phyloP scores from a whole-genome alignment of 2,888 invertebrate genomes.

The Acrocyrtus sp. region DNA sequence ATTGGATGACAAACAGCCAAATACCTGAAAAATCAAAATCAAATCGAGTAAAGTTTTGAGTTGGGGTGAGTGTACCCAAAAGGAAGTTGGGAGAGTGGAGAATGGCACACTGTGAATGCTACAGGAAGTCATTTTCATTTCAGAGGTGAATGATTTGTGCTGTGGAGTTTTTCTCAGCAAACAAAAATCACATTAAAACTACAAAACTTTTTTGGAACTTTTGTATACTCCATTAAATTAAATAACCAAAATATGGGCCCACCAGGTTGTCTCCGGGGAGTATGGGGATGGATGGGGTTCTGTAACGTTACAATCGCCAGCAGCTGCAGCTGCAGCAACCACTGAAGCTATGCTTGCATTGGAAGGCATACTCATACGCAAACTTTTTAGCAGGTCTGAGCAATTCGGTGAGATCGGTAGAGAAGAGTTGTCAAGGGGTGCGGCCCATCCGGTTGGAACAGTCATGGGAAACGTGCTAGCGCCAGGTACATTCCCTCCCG shows the following conservation, averaged over 20 bases:
- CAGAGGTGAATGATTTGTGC: no score
- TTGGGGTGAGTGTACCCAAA: no score
- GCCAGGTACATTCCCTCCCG: conserved; percentile 2
- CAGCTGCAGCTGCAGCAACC: conserved; percentile 6
- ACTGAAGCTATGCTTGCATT: not conserved
- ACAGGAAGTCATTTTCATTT: no score
- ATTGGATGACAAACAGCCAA: conserved; percentile 95
- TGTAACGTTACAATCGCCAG: conserved; percentile 13
- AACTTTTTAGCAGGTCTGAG: conserved; percentile 22
- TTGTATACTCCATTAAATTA: no score
- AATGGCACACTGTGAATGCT: no score
- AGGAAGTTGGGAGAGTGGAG: no score
- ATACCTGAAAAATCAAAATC: no score
- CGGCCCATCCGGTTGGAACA: not conserved
- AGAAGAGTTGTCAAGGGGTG: conserved; percentile 18
- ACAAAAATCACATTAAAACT: no score
- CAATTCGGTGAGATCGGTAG: conserved; percentile 38
- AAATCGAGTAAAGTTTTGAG: no score
- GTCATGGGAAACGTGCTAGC: not conserved
- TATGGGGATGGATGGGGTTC: not conserved
- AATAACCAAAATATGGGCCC: conserved; percentile 67
- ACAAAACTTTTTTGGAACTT: no score
- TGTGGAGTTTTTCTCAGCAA: no score
- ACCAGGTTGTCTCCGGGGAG: conserved; percentile 27
- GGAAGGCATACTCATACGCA: not conserved